phyloP scores from a whole-genome alignment of 2,888 invertebrate species.

The Craniophora ligustri region DNA sequence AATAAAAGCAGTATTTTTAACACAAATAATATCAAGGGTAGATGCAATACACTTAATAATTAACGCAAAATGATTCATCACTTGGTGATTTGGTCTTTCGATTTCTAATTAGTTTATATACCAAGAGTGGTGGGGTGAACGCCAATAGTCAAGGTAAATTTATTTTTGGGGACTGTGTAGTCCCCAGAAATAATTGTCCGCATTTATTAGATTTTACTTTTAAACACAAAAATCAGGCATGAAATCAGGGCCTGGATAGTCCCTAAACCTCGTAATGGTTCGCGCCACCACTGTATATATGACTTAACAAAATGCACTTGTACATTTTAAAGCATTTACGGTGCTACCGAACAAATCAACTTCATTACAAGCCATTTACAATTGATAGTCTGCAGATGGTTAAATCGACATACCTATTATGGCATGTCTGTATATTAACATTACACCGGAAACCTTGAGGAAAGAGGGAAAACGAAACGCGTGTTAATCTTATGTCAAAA shows the following conservation, averaged over 20 bases:
- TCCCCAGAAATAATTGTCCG: too few relatives aligned
- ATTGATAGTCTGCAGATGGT: conserved; percentile 47
- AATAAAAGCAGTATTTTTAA: conserved; percentile 87
- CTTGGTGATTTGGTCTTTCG: conserved; percentile 86
- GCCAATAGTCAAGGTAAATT: neutral
- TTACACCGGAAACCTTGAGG: conserved; percentile 59
- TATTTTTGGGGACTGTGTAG: neutral
- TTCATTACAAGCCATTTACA: conserved; percentile 61
- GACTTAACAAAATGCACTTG: conserved; percentile 80
- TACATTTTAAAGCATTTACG: conserved; percentile 72
- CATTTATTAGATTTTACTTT: too few relatives aligned
- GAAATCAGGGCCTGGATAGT: neutral
- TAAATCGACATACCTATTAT: conserved; percentile 44
- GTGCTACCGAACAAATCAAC: conserved; percentile 57
- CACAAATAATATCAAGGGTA: conserved; percentile 87
- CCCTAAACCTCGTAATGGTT: neutral
- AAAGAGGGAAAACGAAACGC: conserved; percentile 70
- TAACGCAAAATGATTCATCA: conserved; percentile 80
- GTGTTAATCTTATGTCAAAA: conserved; percentile 78
- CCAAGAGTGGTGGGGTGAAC: conserved; percentile 14
- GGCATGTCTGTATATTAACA: conserved; percentile 51
- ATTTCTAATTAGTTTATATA: conserved; percentile 58
- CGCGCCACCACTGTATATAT: conserved; percentile 60
- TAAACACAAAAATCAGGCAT: too few relatives aligned
- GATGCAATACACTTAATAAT: conserved; percentile 79